Conservation (phyloP, 2,797 vertebrate genomes). For the Streptopelia turtur region DNA sequence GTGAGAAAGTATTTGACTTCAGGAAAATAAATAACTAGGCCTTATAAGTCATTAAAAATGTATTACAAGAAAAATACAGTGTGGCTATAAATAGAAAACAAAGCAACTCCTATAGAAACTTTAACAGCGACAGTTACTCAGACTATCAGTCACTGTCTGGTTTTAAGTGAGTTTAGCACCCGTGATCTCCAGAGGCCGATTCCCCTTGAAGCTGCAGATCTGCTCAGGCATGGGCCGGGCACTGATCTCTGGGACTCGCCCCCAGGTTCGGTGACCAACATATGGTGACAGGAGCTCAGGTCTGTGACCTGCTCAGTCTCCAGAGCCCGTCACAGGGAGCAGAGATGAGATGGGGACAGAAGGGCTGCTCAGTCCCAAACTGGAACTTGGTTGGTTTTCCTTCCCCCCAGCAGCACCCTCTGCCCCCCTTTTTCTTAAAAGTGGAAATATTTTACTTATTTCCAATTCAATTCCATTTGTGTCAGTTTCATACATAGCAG, state of each 20-base stretch:
- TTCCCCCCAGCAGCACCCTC: too few species aligned
- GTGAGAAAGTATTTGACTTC: constrained; percentile 35
- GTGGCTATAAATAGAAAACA: constrained; percentile 62
- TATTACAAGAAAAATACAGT: constrained; percentile 52
- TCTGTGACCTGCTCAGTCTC: neutral
- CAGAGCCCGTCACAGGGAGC: neutral
- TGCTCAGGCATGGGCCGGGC: neutral
- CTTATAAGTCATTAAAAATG: constrained; percentile 69
- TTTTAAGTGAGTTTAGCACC: constrained; percentile 12
- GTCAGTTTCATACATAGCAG: neutral
- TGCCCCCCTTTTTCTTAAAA: neutral
- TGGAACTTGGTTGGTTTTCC: neutral
- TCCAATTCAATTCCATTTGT: neutral
- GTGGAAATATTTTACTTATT: neutral
- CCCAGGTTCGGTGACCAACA: neutral
- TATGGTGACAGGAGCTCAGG: neutral
- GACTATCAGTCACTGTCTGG: neutral
- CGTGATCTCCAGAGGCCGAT: neutral
- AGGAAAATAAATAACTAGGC: constrained; percentile 63
- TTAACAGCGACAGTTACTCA: neutral
- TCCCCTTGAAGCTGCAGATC: neutral
- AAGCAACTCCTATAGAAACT: constrained; percentile 45
- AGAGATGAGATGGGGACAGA: neutral
- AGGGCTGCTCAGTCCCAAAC: neutral
- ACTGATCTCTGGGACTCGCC: neutral